Conservation (phyloP, 2,113 vertebrate genomes). For the Lampris megalopsis region DNA sequence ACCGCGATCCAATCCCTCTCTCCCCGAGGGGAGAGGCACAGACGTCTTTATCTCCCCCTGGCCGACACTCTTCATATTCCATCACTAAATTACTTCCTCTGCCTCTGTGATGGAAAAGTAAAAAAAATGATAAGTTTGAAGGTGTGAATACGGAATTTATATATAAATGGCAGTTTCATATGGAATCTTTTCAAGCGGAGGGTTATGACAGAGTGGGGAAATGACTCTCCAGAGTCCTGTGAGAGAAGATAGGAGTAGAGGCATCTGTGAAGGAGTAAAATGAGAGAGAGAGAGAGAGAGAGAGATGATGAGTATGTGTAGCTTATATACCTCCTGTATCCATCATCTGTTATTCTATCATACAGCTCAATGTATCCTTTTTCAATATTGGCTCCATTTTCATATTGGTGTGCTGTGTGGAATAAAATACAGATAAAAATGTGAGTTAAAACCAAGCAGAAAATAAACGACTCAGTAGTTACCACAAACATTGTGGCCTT, state of each 20-base stretch:
- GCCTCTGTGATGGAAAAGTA: slow-evolving; percentile 69
- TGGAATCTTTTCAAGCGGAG: slow-evolving; percentile 44
- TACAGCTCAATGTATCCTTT: slow-evolving; percentile 16
- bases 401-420: slow-evolving; percentile 3
- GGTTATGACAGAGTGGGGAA: slow-evolving; percentile 54
- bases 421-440: not conserved
- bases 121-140: slow-evolving; percentile 72
- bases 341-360: slow-evolving; percentile 42
- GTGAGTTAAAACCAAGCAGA: not conserved
- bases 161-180: slow-evolving; percentile 64
- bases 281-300: slow-evolving; percentile 34
- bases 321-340: slow-evolving; percentile 21
- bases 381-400: not conserved
- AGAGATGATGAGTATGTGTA: not conserved
- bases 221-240: slow-evolving; percentile 52
- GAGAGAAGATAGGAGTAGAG: slow-evolving; percentile 57
- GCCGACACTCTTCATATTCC: slow-evolving; percentile 65
- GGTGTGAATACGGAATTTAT: slow-evolving; percentile 68
- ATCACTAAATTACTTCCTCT: slow-evolving; percentile 70
- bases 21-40: slow-evolving; percentile 30
- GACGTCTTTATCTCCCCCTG: slow-evolving; percentile 68
- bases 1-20: slow-evolving; percentile 42
- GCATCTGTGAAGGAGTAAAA: slow-evolving; percentile 29
- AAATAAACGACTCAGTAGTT: slow-evolving; percentile 8
- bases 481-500: not conserved